Conservation (phyloP, 1,140 invertebrate genomes). For the Sarcophaga bullata region DNA sequence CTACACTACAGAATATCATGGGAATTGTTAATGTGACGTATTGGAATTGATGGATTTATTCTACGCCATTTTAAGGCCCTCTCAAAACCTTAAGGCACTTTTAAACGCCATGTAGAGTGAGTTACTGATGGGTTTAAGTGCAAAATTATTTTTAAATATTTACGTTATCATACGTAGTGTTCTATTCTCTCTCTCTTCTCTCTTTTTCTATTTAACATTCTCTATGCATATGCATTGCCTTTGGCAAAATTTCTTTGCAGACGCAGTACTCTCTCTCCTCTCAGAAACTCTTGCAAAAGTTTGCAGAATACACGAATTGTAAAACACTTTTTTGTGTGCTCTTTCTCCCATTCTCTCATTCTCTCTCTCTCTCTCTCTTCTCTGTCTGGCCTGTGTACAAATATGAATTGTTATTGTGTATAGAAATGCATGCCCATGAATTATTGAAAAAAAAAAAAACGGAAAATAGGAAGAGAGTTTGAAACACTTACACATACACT, state of each 20-base stretch:
- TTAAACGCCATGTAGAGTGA: no score
- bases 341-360: no score
- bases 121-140: no score
- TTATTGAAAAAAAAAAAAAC: background rate
- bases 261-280: background rate
- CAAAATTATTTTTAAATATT: no score
- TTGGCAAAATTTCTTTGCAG: background rate
- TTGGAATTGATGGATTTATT: no score
- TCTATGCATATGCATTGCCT: no score
- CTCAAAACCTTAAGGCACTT: no score
- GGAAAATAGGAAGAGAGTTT: slow-evolving; percentile 25
- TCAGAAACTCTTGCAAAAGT: background rate
- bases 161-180: background rate
- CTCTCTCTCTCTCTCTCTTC: background rate
- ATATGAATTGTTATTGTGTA: background rate
- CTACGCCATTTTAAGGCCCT: no score
- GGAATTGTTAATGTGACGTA: no score
- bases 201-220: background rate
- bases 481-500: background rate
- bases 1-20: no score
- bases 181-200: background rate
- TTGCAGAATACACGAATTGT: background rate
- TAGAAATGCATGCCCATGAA: background rate
- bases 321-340: background rate
- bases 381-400: no score